Evolutionary conservation across 2,888 invertebrate species (phyloP).

Genomic region (Amphiduros pacificus): DNA sequence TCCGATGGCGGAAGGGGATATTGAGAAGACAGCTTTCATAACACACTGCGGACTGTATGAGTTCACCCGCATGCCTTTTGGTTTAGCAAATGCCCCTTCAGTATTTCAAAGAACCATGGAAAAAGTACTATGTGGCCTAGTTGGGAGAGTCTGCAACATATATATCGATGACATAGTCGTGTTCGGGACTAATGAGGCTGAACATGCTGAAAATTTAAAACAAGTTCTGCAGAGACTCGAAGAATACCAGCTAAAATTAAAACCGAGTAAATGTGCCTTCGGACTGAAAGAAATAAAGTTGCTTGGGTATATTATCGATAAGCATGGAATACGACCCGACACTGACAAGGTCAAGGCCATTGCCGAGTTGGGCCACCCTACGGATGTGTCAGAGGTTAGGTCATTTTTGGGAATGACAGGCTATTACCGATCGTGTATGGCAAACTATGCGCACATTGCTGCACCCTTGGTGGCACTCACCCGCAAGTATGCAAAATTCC

Average conservation of each 20-base stretch:
- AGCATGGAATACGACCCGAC: conserved; percentile 21
- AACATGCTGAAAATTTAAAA: conserved; percentile 8
- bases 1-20: not conserved
- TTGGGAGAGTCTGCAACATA: conserved; percentile 9
- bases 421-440: conserved; percentile 13
- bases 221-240: conserved; percentile 15
- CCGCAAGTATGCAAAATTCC: conserved; percentile 2
- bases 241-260: not conserved
- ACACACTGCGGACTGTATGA: conserved; percentile 15
- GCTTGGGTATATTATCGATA: conserved; percentile 27
- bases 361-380: not conserved
- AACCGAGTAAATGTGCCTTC: not conserved
- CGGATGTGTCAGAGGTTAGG: conserved; percentile 5
- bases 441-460: conserved; percentile 11
- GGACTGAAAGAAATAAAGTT: not conserved
- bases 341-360: conserved; percentile 23
- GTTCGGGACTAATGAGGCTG: not conserved
- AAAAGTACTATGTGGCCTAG: not conserved
- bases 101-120: conserved; percentile 24
- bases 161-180: conserved; percentile 24
- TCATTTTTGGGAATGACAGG: conserved; percentile 18
- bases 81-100: conserved; percentile 18
- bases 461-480: conserved; percentile 6
- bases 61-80: conserved; percentile 21
- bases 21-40: conserved; percentile 21